These are phyloP conservation scores for Pocillopora verrucosa DNA, from an alignment of 64 coral and sea anemone genomes.

Conservation along the genomic window DNA sequence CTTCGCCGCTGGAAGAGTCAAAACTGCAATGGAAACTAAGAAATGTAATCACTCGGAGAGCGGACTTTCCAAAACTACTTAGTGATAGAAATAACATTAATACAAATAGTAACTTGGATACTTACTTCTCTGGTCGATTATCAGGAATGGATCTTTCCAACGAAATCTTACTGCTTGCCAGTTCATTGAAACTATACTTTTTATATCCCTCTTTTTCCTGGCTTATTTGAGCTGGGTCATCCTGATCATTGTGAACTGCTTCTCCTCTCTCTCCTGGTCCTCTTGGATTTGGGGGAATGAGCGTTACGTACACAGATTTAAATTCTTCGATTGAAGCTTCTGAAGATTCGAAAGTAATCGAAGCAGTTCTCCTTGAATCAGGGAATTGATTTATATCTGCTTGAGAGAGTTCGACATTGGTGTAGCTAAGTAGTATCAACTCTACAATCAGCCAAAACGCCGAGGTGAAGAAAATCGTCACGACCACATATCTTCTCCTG, in stretches of 20 bases:
- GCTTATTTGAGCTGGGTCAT: slow-evolving; percentile 35
- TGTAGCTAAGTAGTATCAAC: slow-evolving; percentile 68
- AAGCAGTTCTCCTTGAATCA: slow-evolving; percentile 16
- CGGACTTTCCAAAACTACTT: not conserved
- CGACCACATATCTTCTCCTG: slow-evolving; percentile 70
- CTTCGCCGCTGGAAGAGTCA: slow-evolving; percentile 8
- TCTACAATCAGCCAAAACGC: slow-evolving; percentile 81
- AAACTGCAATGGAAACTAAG: not conserved
- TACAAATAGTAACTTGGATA: slow-evolving; percentile 26
- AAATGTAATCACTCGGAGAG: not conserved
- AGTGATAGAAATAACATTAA: not conserved
- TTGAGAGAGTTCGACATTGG: slow-evolving; percentile 53
- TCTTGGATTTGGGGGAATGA: slow-evolving; percentile 42
- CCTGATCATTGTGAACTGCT: slow-evolving; percentile 53
- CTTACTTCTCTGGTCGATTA: slow-evolving; percentile 85
- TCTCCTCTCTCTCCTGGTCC: slow-evolving; percentile 62
- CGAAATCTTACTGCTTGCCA: slow-evolving; percentile 91
- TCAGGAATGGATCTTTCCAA: slow-evolving; percentile 83
- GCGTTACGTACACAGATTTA: slow-evolving; percentile 54
- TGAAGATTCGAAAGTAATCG: not conserved
- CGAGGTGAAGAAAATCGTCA: slow-evolving; percentile 82
- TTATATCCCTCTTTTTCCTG: slow-evolving; percentile 65
- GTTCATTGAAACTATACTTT: slow-evolving; percentile 89
- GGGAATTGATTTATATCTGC: slow-evolving; percentile 1
- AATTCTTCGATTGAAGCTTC: slow-evolving; percentile 60